These are phyloP conservation scores for Rambutsinella grinnellia DNA, from an alignment of 2,888 invertebrate genomes.

Conservation along the genomic window DNA sequence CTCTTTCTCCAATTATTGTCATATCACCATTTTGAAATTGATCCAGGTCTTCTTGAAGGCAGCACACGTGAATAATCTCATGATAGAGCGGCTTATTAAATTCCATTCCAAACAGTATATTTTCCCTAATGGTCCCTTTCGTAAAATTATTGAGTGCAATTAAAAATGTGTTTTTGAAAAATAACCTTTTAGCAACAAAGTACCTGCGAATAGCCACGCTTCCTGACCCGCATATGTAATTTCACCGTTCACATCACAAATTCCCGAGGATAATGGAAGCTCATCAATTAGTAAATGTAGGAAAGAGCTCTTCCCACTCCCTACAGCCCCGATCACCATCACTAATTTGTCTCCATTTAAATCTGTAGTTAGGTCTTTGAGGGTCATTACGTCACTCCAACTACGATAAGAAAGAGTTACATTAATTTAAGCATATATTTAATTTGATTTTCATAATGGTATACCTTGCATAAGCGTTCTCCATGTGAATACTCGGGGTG, in stretches of 20 bases:
- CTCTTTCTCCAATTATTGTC: constrained; percentile 68
- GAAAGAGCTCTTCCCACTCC: constrained; percentile 64
- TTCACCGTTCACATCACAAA: constrained; percentile 47
- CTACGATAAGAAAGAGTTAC: constrained; percentile 21
- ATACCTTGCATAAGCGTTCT: constrained; percentile 31
- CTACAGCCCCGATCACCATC: constrained; percentile 67
- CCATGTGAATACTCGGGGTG: constrained; percentile 8
- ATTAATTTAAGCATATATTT: not conserved
- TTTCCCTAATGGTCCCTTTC: constrained; percentile 58
- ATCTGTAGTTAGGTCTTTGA: constrained; percentile 77
- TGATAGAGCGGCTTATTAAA: constrained; percentile 55
- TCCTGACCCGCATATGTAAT: constrained; percentile 54
- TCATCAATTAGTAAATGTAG: constrained; percentile 55
- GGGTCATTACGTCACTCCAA: constrained; percentile 69
- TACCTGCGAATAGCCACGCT: constrained; percentile 59
- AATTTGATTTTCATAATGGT: not conserved
- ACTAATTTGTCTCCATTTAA: constrained; percentile 76
- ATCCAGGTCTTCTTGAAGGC: constrained; percentile 67
- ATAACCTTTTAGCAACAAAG: constrained; percentile 41
- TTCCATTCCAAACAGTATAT: constrained; percentile 57
- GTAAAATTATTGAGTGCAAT: too few species aligned
- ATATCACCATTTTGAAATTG: constrained; percentile 58
- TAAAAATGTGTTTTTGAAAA: too few species aligned
- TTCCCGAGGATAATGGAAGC: constrained; percentile 48
- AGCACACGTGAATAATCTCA: constrained; percentile 72